These are phyloP conservation scores for Manacus vitellinus DNA, from an alignment of 2,113 vertebrate genomes.

Conservation along the genomic window DNA sequence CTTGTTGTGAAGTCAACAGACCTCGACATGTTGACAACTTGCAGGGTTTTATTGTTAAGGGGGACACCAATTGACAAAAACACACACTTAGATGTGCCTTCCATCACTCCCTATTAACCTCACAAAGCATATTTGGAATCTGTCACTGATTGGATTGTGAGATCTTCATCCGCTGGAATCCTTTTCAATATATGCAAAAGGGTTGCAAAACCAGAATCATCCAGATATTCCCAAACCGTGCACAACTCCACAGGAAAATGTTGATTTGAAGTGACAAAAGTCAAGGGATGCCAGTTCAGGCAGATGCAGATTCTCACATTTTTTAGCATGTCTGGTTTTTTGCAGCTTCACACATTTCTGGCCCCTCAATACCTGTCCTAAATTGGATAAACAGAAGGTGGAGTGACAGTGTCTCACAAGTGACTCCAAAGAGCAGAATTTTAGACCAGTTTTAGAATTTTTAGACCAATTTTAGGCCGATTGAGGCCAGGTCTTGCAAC, in stretches of 20 bases:
- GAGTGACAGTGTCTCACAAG: neutral
- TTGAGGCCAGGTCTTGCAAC: fast-evolving
- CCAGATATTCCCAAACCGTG: fast-evolving
- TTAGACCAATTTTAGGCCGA: neutral
- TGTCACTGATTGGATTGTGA: fast-evolving
- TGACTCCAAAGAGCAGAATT: neutral
- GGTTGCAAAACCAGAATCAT: fast-evolving
- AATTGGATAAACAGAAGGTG: neutral
- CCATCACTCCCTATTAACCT: neutral
- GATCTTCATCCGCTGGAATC: neutral
- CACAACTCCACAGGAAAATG: fast-evolving
- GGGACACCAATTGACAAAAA: neutral
- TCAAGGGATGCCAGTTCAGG: neutral
- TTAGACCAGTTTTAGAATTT: neutral
- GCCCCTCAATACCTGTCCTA: neutral
- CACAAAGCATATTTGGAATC: neutral
- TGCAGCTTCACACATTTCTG: neutral
- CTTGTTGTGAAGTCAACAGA: conserved; percentile 14
- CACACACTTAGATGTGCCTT: neutral
- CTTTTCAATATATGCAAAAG: neutral
- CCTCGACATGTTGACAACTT: neutral
- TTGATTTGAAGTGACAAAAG: neutral
- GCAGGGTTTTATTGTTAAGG: neutral
- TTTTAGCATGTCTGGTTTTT: neutral
- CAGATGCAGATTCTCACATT: neutral